A percentile compares a stretch with the other conserved stretches of the same genome.
phyloP scores from a whole-genome alignment of 2,797 vertebrate genomes.

The Numenius phaeopus region DNA sequence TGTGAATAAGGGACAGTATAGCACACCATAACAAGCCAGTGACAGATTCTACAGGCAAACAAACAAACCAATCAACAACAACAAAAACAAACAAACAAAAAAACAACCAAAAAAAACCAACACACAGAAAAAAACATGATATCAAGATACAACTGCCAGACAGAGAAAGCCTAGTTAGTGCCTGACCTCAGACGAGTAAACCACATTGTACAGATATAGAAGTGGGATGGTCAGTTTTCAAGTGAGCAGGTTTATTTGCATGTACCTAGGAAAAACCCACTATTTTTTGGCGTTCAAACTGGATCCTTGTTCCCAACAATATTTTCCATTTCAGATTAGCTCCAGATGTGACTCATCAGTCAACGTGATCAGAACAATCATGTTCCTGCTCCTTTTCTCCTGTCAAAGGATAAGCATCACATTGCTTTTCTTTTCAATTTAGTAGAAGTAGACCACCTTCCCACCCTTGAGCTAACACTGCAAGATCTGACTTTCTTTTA shows the following conservation, averaged over 20 bases:
- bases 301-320: not conserved
- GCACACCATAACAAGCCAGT: not conserved
- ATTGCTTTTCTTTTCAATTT: not conserved
- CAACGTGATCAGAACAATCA: not conserved
- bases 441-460: not conserved
- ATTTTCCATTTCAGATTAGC: not conserved
- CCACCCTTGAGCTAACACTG: not conserved
- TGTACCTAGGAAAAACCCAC: accelerated
- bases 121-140: not conserved
- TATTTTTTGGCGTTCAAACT: not conserved
- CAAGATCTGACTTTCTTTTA: not conserved
- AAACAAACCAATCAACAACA: too few relatives aligned
- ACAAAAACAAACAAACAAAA: too few relatives aligned
- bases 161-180: not conserved
- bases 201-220: not conserved
- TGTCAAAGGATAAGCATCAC: not conserved
- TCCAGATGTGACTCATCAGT: not conserved
- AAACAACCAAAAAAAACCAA: not conserved
- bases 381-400: not conserved
- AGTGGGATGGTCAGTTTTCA: not conserved
- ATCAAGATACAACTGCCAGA: not conserved
- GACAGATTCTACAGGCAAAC: not conserved
- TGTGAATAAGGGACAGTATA: not conserved
- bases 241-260: not conserved
- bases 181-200: not conserved